Base-by-base conservation (phyloP, 1,140 invertebrate species). In the Papilio machaon region DNA sequence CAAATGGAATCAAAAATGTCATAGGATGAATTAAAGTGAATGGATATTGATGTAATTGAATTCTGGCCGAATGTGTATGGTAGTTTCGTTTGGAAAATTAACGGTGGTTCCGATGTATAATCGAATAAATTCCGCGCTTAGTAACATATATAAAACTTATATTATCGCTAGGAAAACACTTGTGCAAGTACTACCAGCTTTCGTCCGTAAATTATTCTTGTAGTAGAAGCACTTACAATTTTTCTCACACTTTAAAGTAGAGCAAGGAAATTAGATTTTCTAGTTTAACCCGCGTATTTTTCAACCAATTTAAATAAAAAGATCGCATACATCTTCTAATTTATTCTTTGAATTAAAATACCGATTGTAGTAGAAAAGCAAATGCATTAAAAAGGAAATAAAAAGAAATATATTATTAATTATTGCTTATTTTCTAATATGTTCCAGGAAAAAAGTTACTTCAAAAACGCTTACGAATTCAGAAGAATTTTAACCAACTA, bases 191-290 rank as follows among this genome's bases (percentile, higher is more conserved):
- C 54, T 19, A 11, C 19, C 54, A 60, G 54, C 54, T 11, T 54
- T 54, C 15, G 17, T 60, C n/a, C n/a, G 19, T 0, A 60, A 19
- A 60, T 60, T 60, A 60, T 60, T 60, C 60, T 64, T 30, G 60
- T 30, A 23, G 19, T 10, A 60, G 19, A 23, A 70, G 30, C 30
- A 70, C 30, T 67, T 70, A 70, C 64, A 70, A 38, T 70, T 70
- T 30, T 70, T 38, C 30, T 70, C 64, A 70, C 64, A 13, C 10
- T 30, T 35, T 30, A 11, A 64, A 23, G 13, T 70, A 15, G 4
- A 8, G 30, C 2, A 70, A 70, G 64, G 17, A 70, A 70, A 70
- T 70, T 70, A 23, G 13, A 70, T 70, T 70, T 70, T 70, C 17
- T 35, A 70, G 10, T 70, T 30, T 15, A 38, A 70, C 17, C 30